phyloP scores from a whole-genome alignment of 2,888 invertebrate genomes.

The Chaetogeoica ovagalla region DNA sequence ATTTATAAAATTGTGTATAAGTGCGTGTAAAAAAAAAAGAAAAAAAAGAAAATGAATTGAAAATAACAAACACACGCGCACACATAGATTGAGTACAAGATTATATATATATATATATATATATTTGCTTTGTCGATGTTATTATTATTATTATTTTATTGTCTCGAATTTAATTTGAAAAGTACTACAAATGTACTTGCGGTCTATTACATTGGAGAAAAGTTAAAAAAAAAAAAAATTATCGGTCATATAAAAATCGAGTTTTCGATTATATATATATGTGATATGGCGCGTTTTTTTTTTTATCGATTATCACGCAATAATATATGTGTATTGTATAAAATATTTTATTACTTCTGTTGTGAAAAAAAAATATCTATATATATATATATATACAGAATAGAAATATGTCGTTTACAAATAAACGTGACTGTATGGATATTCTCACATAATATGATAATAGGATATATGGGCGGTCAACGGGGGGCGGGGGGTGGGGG shows the following conservation, averaged over 20 bases:
- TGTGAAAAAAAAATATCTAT: too few relatives aligned
- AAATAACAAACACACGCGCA: not conserved
- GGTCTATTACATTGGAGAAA: not conserved
- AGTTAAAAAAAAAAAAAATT: not conserved
- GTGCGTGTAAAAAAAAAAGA: not conserved
- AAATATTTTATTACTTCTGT: too few relatives aligned
- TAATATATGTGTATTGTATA: not conserved
- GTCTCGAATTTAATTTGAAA: not conserved
- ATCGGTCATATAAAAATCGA: not conserved
- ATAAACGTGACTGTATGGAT: too few relatives aligned
- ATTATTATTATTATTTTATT: slow-evolving; percentile 1
- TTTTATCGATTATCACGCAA: not conserved
- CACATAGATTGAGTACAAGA: too few relatives aligned
- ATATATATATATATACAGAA: too few relatives aligned
- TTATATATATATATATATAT: too few relatives aligned
- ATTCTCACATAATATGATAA: too few relatives aligned
- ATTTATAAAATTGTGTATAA: not conserved
- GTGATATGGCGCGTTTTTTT: not conserved
- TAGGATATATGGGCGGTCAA: too few relatives aligned
- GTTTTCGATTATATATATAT: too few relatives aligned
- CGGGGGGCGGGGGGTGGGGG: too few relatives aligned
- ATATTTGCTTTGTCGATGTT: not conserved
- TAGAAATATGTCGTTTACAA: too few relatives aligned
- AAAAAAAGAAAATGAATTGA: not conserved
- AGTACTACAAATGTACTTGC: not conserved